These are phyloP conservation scores for Malurus alboscapulatus DNA, from an alignment of 2,113 vertebrate species.

Conservation along the genomic window DNA sequence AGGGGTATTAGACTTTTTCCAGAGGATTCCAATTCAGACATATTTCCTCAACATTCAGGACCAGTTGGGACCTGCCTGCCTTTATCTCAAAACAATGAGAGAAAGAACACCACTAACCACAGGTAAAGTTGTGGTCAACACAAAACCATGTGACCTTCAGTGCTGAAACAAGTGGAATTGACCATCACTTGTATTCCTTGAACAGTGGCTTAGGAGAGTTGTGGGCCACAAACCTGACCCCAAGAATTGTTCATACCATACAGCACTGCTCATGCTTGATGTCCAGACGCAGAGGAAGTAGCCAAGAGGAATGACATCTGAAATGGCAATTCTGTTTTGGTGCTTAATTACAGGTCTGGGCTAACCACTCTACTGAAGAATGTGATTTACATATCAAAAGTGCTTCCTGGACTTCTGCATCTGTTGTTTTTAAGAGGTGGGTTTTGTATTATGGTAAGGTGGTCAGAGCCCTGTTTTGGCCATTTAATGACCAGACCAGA, in stretches of 20 bases:
- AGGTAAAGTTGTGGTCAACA: background rate
- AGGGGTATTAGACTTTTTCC: background rate
- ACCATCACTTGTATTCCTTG: background rate
- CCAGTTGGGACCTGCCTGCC: background rate
- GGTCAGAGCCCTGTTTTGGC: background rate
- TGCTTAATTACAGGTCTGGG: background rate
- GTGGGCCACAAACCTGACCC: background rate
- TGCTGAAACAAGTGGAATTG: background rate
- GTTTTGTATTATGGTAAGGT: background rate
- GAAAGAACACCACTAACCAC: background rate
- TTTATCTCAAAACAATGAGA: background rate
- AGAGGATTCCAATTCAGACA: background rate
- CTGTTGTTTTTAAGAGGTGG: background rate
- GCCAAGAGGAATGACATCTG: background rate
- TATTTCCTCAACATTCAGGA: background rate
- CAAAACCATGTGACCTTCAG: background rate
- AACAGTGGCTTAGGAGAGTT: background rate
- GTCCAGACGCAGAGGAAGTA: background rate
- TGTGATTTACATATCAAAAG: background rate
- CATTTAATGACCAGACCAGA: background rate
- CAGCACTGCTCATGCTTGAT: background rate
- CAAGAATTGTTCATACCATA: background rate
- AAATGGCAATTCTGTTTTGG: background rate
- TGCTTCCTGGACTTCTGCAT: background rate
- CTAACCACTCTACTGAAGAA: background rate